Evolutionary conservation across 1,140 invertebrate species (phyloP).

Genomic region (Mylabris phalerata): DNA sequence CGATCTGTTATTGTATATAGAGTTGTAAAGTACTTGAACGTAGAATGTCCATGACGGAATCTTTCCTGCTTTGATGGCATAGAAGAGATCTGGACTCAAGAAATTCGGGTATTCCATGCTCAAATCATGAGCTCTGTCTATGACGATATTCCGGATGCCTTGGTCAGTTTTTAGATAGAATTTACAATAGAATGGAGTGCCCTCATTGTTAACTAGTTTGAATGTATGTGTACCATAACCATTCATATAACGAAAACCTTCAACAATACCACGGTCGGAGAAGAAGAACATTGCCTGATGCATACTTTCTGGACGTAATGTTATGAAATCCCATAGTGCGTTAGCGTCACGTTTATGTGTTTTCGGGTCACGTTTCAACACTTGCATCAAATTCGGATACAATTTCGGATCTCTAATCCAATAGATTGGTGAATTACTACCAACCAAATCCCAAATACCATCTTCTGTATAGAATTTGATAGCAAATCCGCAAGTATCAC

Average conservation of each 20-base stretch:
- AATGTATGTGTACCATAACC: constrained; percentile 89
- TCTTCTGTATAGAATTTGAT: constrained; percentile 90
- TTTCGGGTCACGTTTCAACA: constrained; percentile 82
- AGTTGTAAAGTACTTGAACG: constrained; percentile 47
- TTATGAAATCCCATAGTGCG: constrained; percentile 89
- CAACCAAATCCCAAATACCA: constrained; percentile 87
- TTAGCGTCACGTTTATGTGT: constrained; percentile 81
- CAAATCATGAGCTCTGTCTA: constrained; percentile 59
- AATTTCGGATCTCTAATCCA: constrained; percentile 84
- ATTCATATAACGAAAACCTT: constrained; percentile 83
- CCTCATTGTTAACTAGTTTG: constrained; percentile 71
- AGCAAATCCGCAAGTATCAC: constrained; percentile 84
- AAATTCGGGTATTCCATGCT: constrained; percentile 72
- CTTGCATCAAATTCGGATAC: constrained; percentile 79
- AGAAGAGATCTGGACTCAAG: constrained; percentile 69
- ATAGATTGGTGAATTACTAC: constrained; percentile 89
- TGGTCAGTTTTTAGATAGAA: constrained; percentile 89
- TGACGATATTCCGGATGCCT: constrained; percentile 71
- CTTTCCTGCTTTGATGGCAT: constrained; percentile 68
- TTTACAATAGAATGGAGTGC: constrained; percentile 73
- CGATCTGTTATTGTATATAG: background rate
- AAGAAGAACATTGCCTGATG: constrained; percentile 81
- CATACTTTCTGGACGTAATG: constrained; percentile 71
- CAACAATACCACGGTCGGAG: constrained; percentile 73
- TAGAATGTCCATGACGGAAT: constrained; percentile 69